Percentiles rank a stretch among this genome's conserved stretches.
Conservation (phyloP, 2,797 vertebrate genomes). For the Hydrocynus forskahlii region DNA sequence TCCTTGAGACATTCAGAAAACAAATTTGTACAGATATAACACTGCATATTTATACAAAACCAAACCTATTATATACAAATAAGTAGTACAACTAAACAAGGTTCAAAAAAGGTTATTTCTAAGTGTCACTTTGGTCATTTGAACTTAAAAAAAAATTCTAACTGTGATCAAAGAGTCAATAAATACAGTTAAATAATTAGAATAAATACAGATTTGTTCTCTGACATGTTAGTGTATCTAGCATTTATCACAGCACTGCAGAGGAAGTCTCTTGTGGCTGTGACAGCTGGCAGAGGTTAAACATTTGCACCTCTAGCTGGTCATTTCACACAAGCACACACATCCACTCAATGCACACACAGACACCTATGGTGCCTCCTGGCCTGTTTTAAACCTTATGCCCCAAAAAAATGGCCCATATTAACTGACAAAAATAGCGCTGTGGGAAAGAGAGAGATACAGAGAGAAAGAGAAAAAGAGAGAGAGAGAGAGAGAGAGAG, state of each 20-base stretch:
- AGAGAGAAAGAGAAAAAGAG: conserved; percentile 25
- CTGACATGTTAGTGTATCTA: not conserved
- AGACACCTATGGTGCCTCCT: conserved; percentile 11
- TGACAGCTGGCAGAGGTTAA: conserved; percentile 15
- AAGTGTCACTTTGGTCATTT: not conserved
- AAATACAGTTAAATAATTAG: not conserved
- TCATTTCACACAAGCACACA: not conserved
- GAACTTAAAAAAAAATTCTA: not conserved
- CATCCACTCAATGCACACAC: not conserved
- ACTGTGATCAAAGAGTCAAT: not conserved
- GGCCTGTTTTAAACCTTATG: conserved; percentile 52
- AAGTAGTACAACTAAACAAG: not conserved
- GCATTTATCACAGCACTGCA: not conserved
- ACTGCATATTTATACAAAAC: not conserved
- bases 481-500: conserved; percentile 37
- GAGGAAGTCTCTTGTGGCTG: not conserved
- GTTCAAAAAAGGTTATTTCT: not conserved
- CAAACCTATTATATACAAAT: not conserved
- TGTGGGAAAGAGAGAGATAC: conserved; percentile 52
- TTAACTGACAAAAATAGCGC: conserved; percentile 74
- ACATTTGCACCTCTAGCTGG: conserved; percentile 27
- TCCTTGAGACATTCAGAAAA: not conserved
- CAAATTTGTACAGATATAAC: not conserved
- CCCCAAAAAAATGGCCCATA: conserved; percentile 64
- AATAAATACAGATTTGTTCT: not conserved